These are phyloP conservation scores for Popillia japonica DNA, from an alignment of 1,140 invertebrate species.

Conservation along the genomic window DNA sequence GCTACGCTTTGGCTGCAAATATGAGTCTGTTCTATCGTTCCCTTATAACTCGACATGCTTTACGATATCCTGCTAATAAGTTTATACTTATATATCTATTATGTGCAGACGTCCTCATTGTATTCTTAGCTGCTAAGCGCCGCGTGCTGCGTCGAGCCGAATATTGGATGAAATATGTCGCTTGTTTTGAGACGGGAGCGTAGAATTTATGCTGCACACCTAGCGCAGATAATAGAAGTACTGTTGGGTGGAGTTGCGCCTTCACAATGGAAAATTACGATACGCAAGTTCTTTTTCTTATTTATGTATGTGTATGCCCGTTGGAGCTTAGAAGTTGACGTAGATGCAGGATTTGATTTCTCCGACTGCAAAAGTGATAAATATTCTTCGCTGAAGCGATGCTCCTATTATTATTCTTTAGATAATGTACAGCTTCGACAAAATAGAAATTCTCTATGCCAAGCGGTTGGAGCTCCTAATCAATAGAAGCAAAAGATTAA, in stretches of 20 bases:
- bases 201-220: background rate
- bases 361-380: too few species aligned
- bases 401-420: too few species aligned
- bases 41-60: background rate
- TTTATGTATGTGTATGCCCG: too few species aligned
- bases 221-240: background rate
- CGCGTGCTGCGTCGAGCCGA: background rate
- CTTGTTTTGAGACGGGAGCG: background rate
- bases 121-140: background rate
- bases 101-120: background rate
- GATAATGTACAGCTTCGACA: too few species aligned
- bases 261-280: background rate
- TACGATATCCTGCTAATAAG: background rate
- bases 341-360: too few species aligned
- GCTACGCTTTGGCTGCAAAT: background rate
- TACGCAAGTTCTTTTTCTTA: background rate
- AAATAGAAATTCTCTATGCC: too few species aligned
- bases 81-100: constrained; percentile 12
- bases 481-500: too few species aligned
- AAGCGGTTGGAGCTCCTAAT: too few species aligned
- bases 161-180: constrained; percentile 10
- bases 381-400: too few species aligned
- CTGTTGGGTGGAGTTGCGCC: background rate
- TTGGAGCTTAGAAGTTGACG: too few species aligned
- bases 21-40: background rate